These are phyloP conservation scores for Theristus sp. DNA, from an alignment of 2,888 invertebrate species.

Conservation along the genomic window DNA sequence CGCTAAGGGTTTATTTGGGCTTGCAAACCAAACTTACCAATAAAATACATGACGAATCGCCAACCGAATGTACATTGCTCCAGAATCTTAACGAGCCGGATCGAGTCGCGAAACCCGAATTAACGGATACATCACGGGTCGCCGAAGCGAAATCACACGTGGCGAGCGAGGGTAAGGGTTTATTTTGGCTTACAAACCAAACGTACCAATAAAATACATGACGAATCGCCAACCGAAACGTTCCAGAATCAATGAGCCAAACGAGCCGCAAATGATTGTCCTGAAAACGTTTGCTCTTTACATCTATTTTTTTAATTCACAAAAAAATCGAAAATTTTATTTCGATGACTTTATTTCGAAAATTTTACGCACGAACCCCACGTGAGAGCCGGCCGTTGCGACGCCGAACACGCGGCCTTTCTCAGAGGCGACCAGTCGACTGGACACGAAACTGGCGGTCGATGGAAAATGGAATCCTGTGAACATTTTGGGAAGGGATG, in stretches of 20 bases:
- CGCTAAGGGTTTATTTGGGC: not conserved
- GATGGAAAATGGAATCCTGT: slow-evolving; percentile 49
- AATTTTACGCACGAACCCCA: slow-evolving; percentile 17
- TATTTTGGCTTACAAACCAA: not conserved
- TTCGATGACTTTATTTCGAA: not conserved
- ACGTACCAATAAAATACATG: slow-evolving; percentile 43
- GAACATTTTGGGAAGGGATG: no score
- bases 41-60: slow-evolving; percentile 45
- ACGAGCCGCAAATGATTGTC: slow-evolving; percentile 46
- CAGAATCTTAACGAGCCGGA: no score
- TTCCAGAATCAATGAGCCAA: slow-evolving; percentile 48
- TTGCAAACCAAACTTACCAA: slow-evolving; percentile 33
- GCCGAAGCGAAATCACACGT: no score
- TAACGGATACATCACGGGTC: no score
- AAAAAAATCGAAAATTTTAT: not conserved
- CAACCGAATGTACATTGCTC: no score
- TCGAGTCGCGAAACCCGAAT: no score
- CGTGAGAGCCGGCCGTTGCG: slow-evolving; percentile 42
- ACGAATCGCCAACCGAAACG: slow-evolving; percentile 47
- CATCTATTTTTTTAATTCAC: not conserved
- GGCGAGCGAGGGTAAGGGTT: no score
- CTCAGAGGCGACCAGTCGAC: slow-evolving; percentile 45
- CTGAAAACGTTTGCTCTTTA: slow-evolving; percentile 34
- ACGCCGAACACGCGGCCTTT: slow-evolving; percentile 48
- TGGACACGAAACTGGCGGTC: slow-evolving; percentile 48